phyloP scores from a whole-genome alignment of 2,113 vertebrate species.

The Leiothrix lutea region DNA sequence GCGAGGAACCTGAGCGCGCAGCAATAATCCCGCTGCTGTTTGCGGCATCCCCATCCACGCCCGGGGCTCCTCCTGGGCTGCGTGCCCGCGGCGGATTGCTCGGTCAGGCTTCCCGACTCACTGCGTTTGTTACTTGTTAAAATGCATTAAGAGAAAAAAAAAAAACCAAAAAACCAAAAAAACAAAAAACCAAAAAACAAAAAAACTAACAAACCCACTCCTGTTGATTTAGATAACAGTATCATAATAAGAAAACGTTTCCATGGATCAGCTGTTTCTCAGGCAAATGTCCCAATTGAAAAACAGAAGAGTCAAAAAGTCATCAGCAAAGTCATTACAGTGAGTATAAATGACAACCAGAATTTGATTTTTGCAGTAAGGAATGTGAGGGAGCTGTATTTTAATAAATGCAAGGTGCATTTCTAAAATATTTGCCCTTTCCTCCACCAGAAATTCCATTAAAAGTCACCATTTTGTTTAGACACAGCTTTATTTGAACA shows the following conservation, averaged over 20 bases:
- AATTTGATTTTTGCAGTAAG: not conserved
- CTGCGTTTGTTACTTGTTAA: not conserved
- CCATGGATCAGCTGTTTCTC: not conserved
- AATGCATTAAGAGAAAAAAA: not conserved
- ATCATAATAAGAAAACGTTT: not conserved
- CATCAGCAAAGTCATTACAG: not conserved
- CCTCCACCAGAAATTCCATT: not conserved
- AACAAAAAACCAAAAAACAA: too few species aligned
- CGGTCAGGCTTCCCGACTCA: not conserved
- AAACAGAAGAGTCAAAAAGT: not conserved
- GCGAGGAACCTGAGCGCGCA: fast-evolving
- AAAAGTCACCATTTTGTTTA: not conserved
- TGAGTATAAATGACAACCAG: not conserved
- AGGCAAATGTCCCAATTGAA: not conserved
- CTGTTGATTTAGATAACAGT: not conserved
- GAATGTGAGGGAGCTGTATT: not conserved
- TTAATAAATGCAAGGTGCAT: not conserved
- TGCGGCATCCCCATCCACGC: not conserved
- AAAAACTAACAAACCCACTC: not conserved
- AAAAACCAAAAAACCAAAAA: too few species aligned
- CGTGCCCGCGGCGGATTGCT: not conserved
- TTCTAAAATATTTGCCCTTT: not conserved
- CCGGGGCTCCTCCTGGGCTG: not conserved
- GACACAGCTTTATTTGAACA: not conserved
- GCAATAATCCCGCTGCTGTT: not conserved